Conservation (phyloP, 2,797 vertebrate species). For the Poecilia picta region DNA sequence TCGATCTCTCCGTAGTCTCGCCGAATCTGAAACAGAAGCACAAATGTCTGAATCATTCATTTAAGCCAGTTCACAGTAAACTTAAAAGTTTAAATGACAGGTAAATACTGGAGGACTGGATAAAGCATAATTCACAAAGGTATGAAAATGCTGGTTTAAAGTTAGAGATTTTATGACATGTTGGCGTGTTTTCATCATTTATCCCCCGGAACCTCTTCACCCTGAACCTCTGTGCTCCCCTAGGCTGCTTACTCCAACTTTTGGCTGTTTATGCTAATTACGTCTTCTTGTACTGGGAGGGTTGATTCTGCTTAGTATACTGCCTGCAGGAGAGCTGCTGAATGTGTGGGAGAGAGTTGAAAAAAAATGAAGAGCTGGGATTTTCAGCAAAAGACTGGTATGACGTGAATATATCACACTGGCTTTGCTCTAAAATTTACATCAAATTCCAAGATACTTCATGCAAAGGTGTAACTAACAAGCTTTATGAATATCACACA, state of each 20-base stretch:
- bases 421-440: neutral
- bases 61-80: slow-evolving; percentile 5
- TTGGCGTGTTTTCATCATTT: neutral
- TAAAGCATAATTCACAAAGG: neutral
- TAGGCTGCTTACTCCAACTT: neutral
- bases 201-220: neutral
- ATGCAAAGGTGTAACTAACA: neutral
- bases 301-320: neutral
- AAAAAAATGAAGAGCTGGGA: neutral
- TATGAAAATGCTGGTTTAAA: neutral
- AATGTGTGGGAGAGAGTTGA: neutral
- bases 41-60: slow-evolving; percentile 39
- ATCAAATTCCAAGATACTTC: neutral
- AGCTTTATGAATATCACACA: neutral
- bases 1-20: slow-evolving; percentile 89
- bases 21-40: slow-evolving; percentile 83
- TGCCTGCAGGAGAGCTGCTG: neutral
- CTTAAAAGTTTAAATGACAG: slow-evolving; percentile 11
- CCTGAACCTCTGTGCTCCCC: neutral
- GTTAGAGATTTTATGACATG: neutral
- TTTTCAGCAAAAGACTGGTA: neutral
- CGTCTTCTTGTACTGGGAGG: neutral
- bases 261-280: neutral
- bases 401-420: neutral
- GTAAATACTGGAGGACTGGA: neutral